Conservation (phyloP, 2,888 invertebrate species). For the Hemithea aestivaria region DNA sequence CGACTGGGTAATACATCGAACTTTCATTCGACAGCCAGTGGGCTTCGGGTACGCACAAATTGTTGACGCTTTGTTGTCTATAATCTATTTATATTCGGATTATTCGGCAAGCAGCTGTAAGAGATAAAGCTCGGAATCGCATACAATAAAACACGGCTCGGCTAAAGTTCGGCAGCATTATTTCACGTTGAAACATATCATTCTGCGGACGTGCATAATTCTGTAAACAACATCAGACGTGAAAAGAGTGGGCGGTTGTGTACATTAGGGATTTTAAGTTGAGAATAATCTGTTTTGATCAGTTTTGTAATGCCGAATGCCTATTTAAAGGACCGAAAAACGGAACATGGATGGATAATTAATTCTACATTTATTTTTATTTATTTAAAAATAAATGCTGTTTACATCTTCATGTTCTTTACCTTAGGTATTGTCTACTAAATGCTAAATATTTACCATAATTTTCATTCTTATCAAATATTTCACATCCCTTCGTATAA, state of each 20-base stretch:
- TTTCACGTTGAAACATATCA: slow-evolving; percentile 64
- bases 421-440: too few species aligned
- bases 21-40: slow-evolving; percentile 37
- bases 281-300: slow-evolving; percentile 39
- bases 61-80: slow-evolving; percentile 64
- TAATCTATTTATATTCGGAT: slow-evolving; percentile 65
- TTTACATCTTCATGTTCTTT: too few species aligned
- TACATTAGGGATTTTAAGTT: slow-evolving; percentile 56
- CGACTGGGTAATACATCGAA: slow-evolving; percentile 8
- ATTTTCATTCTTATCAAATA: too few species aligned
- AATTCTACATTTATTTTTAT: too few species aligned
- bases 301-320: slow-evolving; percentile 18
- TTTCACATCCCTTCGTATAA: too few species aligned
- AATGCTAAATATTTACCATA: too few species aligned
- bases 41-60: slow-evolving; percentile 37
- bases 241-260: slow-evolving; percentile 50
- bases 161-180: slow-evolving; percentile 57
- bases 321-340: too few species aligned
- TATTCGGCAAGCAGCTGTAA: slow-evolving; percentile 73
- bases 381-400: too few species aligned
- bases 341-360: too few species aligned
- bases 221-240: slow-evolving; percentile 65
- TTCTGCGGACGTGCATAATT: slow-evolving; percentile 58
- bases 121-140: slow-evolving; percentile 60
- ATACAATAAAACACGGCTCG: slow-evolving; percentile 65